Conservation (phyloP, 2,888 invertebrate genomes). For the Lasioglossum calceatum region DNA sequence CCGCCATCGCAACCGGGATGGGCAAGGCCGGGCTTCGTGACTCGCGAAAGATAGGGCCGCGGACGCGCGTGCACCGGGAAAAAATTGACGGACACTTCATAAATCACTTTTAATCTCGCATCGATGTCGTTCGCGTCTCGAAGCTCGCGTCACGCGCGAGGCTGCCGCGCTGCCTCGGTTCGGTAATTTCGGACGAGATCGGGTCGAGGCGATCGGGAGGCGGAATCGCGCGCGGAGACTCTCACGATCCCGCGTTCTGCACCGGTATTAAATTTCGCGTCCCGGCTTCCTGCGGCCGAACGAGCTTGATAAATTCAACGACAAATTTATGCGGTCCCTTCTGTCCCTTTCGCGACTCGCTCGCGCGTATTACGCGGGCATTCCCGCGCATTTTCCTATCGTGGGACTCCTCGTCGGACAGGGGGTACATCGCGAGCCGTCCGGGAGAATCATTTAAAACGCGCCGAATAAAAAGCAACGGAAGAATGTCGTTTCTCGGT, state of each 20-base stretch:
- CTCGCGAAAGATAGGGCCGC: not conserved
- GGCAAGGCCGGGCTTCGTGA: not conserved
- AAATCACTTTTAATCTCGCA: slow-evolving; percentile 52
- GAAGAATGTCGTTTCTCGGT: slow-evolving; percentile 12
- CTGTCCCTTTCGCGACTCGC: not conserved
- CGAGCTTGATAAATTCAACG: slow-evolving; percentile 56
- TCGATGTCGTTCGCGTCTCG: slow-evolving; percentile 19
- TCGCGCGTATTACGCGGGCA: not conserved
- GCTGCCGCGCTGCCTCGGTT: slow-evolving; percentile 8
- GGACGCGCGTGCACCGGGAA: not conserved
- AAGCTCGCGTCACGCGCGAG: not conserved
- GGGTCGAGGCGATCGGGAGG: not conserved
- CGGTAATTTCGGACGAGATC: slow-evolving; percentile 46
- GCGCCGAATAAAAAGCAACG: not conserved
- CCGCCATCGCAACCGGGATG: not conserved
- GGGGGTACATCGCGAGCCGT: not conserved
- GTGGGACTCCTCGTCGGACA: not conserved
- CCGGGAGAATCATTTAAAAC: not conserved
- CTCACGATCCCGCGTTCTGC: not conserved
- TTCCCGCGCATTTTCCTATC: not conserved
- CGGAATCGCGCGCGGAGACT: not conserved
- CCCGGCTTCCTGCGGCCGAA: not conserved
- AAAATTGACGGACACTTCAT: slow-evolving; percentile 24
- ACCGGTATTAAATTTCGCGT: not conserved
- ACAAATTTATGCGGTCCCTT: slow-evolving; percentile 22